A percentile compares a stretch with the other conserved stretches of the same genome.
Evolutionary conservation across 2,888 invertebrate genomes (phyloP).

Genomic region (Agriopis aurantiaria): DNA sequence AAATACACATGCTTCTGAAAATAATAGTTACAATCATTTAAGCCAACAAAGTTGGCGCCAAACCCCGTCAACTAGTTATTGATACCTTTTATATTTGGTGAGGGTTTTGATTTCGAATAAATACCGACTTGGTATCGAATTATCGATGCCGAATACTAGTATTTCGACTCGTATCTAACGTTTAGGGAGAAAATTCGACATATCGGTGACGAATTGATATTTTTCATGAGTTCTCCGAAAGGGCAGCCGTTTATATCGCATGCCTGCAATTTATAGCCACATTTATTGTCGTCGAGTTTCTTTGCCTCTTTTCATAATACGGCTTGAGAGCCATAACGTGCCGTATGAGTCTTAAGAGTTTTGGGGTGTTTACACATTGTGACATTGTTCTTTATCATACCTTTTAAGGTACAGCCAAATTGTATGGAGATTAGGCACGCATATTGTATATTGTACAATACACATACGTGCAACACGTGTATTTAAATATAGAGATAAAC

Average conservation of each 20-base stretch:
- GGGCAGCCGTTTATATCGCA: conserved; percentile 73
- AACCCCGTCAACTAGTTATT: background rate
- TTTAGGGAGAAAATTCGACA: conserved; percentile 47
- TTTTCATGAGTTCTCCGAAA: conserved; percentile 74
- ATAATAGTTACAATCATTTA: too few relatives aligned
- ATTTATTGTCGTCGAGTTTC: conserved; percentile 76
- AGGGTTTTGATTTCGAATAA: background rate
- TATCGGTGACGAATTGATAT: conserved; percentile 75
- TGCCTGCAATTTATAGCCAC: conserved; percentile 75
- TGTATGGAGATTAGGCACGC: too few relatives aligned
- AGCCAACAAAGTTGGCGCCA: too few relatives aligned
- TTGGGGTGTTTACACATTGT: background rate
- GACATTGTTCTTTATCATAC: background rate
- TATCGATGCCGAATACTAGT: background rate
- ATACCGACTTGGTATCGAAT: conserved; percentile 1
- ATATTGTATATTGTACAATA: too few relatives aligned
- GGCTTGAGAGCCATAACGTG: conserved; percentile 50
- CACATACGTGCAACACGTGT: too few relatives aligned
- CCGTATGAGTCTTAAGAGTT: conserved; percentile 50
- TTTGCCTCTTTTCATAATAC: conserved; percentile 51
- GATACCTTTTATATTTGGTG: background rate
- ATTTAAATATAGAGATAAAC: too few relatives aligned
- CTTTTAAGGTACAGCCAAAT: too few relatives aligned
- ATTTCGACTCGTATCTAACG: conserved; percentile 12
- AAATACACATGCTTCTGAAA: too few relatives aligned